These are phyloP conservation scores for Leptinotarsa undecemlineata DNA, from an alignment of 1,140 invertebrate species.

Conservation along the genomic window DNA sequence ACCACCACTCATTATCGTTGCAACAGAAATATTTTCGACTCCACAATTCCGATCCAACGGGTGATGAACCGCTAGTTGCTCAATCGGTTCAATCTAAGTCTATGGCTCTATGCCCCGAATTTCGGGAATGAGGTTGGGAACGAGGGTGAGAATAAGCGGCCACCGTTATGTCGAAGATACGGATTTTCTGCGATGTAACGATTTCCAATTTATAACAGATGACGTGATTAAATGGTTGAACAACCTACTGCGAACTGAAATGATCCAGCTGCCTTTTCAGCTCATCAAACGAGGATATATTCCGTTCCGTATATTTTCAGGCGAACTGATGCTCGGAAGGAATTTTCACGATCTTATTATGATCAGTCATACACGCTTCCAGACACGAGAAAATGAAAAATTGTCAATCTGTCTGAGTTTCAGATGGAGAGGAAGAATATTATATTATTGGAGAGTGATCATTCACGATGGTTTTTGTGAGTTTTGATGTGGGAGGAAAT, in stretches of 20 bases:
- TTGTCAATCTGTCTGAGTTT: too few species aligned
- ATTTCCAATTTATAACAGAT: not conserved
- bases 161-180: not conserved
- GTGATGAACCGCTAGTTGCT: not conserved
- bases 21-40: not conserved
- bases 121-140: not conserved
- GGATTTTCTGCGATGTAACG: slow-evolving; percentile 1
- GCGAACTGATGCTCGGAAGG: too few species aligned
- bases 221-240: not conserved
- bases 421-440: too few species aligned
- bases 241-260: not conserved
- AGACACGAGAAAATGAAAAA: too few species aligned
- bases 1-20: not conserved
- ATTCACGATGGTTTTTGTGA: too few species aligned
- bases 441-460: too few species aligned
- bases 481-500: too few species aligned
- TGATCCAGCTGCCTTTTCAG: not conserved
- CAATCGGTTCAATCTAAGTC: not conserved
- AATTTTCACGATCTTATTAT: too few species aligned
- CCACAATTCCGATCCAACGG: not conserved
- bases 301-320: too few species aligned
- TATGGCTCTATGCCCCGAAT: not conserved
- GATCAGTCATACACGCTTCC: too few species aligned
- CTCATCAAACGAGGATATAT: too few species aligned
- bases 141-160: slow-evolving; percentile 1